These are phyloP conservation scores for Apoderus coryli DNA, from an alignment of 2,888 invertebrate species.

Conservation along the genomic window DNA sequence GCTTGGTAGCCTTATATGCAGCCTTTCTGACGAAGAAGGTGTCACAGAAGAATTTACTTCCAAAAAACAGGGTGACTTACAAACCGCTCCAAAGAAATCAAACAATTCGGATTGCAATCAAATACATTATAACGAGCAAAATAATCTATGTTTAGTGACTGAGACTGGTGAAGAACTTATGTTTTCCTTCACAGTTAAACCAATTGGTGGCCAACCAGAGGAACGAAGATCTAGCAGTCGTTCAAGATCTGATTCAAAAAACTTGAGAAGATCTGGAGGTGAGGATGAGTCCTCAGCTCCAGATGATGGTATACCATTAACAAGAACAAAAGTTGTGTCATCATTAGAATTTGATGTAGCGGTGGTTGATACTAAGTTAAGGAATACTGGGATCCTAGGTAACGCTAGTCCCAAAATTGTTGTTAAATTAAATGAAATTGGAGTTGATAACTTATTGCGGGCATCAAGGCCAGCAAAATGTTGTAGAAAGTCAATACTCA, in stretches of 20 bases:
- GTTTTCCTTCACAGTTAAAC: constrained; percentile 18
- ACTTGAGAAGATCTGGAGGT: no score
- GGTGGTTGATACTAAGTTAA: constrained; percentile 17
- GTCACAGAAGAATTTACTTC: no score
- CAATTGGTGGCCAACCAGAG: no score
- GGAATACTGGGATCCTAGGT: constrained; percentile 17
- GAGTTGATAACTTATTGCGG: constrained; percentile 21
- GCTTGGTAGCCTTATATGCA: no score
- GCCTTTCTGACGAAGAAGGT: no score
- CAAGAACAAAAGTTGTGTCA: constrained; percentile 21
- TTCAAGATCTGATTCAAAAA: no score
- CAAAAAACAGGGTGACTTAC: no score
- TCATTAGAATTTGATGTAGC: constrained; percentile 22
- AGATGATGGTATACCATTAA: constrained; percentile 18
- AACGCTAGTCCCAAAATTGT: constrained; percentile 18
- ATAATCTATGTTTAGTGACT: constrained; percentile 18
- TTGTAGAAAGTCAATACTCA: constrained; percentile 21
- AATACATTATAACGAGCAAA: no score
- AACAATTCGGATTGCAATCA: no score
- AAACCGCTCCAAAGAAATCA: no score
- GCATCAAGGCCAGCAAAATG: constrained; percentile 25
- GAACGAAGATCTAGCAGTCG: no score
- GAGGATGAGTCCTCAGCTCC: no score
- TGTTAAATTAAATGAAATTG: constrained; percentile 19
- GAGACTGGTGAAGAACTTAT: constrained; percentile 19